Evolutionary conservation across 2,797 vertebrate species (phyloP), one percentile per base, ranked within the genome.

Genomic region (Helostoma temminkii): DNA sequence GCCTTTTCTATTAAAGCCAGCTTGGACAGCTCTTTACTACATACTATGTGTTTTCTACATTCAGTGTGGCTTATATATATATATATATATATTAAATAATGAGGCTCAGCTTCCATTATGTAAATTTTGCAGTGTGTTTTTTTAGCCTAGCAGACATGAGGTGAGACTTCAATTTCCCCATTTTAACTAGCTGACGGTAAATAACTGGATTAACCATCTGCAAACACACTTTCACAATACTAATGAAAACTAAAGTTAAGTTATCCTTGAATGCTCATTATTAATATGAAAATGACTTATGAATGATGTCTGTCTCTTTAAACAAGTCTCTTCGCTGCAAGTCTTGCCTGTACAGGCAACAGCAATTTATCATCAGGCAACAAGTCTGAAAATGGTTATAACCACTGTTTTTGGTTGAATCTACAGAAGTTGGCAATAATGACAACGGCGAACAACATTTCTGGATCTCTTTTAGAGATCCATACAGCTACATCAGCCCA

Each of bases 1-100:
- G 88, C 90, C 91, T 81, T 83, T 91, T 91, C 78, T 70, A 82
- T 93, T 91, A 92, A 94, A 94, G 93, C 91, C 91, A 91, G 85
- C 77, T 82, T 78, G 71, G 48, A 45, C 24, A 42, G 16, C 5
- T 1, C 36, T 45, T 7, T 19, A 47, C 22, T 16, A 22, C 18
- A 50, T 8, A 22, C 11, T 16, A 32, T 18, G 12, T 2, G 21
- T 36, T 16, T 9, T 16, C 19, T n/a, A 12, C 1, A 62, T 36
- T 7, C 12, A 39, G 25, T 12, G 22, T 4, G 6, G 2, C n/a
- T n/a, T n/a, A n/a, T n/a, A n/a, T n/a, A n/a, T n/a, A n/a, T n/a
- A n/a, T n/a, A n/a, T n/a, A n/a, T n/a, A n/a, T 25, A 2, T 56
- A 6, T 32, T 3, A 18, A 9, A 36, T 12, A 8, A 25, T 25